A percentile compares a stretch with the other conserved stretches of the same genome.
phyloP scores from a whole-genome alignment of 2,797 vertebrate genomes.

The Ispidina picta region DNA sequence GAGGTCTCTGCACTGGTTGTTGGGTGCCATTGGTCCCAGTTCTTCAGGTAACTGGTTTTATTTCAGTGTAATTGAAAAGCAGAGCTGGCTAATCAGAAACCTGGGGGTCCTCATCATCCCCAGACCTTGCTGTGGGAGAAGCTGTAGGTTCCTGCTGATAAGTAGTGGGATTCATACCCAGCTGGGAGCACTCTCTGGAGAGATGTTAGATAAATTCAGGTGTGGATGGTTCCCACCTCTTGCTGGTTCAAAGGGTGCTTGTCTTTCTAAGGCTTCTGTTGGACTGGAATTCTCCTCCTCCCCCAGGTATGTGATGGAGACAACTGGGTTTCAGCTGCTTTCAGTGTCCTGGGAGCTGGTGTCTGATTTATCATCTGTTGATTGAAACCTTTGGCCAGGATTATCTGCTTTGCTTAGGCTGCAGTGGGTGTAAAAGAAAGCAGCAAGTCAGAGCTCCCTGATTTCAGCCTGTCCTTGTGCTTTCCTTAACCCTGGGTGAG shows the following conservation, averaged over 20 bases:
- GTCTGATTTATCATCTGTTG: not conserved
- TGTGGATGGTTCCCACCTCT: not conserved
- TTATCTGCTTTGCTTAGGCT: not conserved
- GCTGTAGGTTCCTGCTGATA: not conserved
- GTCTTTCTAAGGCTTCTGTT: not conserved
- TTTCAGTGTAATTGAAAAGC: not conserved
- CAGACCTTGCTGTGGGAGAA: not conserved
- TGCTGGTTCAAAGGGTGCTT: not conserved
- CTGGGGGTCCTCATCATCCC: not conserved
- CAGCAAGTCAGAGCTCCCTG: not conserved
- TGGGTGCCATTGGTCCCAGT: not conserved
- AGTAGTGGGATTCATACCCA: not conserved
- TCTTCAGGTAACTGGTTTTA: not conserved
- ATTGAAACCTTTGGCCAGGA: not conserved
- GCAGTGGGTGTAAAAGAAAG: not conserved
- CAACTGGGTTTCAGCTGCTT: not conserved
- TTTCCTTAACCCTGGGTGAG: not conserved
- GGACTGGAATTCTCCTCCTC: not conserved
- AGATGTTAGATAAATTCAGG: not conserved
- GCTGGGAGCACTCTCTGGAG: not conserved
- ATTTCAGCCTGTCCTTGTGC: not conserved
- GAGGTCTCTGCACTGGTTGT: not conserved
- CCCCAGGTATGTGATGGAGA: not conserved
- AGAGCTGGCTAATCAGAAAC: not conserved
- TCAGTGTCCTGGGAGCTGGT: not conserved